These are phyloP conservation scores for Ploceus nigricollis DNA, from an alignment of 2,113 vertebrate species.

Conservation along the genomic window DNA sequence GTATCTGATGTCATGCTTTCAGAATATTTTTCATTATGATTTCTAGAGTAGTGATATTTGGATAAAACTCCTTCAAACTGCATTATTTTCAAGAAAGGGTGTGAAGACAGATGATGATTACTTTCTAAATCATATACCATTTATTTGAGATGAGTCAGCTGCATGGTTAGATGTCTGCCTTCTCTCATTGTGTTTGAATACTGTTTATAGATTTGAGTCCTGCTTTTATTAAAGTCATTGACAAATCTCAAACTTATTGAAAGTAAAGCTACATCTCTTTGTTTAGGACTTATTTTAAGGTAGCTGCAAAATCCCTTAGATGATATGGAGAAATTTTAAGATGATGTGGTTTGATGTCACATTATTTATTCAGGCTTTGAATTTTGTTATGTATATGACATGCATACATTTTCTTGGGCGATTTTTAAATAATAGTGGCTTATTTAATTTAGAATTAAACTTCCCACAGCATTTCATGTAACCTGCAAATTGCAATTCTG, in stretches of 20 bases:
- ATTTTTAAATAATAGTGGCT: not conserved
- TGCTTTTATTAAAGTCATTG: not conserved
- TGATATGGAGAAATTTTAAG: not conserved
- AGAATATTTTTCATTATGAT: not conserved
- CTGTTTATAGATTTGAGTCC: not conserved
- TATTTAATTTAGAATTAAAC: not conserved
- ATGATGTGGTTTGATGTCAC: not conserved
- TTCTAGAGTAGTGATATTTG: not conserved
- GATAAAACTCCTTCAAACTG: not conserved
- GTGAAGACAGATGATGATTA: not conserved
- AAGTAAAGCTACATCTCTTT: not conserved
- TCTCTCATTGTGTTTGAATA: not conserved
- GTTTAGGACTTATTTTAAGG: not conserved
- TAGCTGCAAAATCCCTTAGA: not conserved
- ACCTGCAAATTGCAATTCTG: not conserved
- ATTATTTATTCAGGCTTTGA: not conserved
- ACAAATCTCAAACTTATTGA: not conserved
- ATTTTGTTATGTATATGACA: not conserved
- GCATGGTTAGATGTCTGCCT: not conserved
- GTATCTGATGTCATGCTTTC: not conserved
- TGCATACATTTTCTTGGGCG: not conserved
- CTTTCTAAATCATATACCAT: not conserved
- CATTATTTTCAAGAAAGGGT: not conserved
- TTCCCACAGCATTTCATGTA: not conserved
- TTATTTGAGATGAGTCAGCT: not conserved